Evolutionary conservation across 2,113 vertebrate genomes (phyloP), one percentile per base, ranked within the genome.

Genomic region (Stegastes partitus): DNA sequence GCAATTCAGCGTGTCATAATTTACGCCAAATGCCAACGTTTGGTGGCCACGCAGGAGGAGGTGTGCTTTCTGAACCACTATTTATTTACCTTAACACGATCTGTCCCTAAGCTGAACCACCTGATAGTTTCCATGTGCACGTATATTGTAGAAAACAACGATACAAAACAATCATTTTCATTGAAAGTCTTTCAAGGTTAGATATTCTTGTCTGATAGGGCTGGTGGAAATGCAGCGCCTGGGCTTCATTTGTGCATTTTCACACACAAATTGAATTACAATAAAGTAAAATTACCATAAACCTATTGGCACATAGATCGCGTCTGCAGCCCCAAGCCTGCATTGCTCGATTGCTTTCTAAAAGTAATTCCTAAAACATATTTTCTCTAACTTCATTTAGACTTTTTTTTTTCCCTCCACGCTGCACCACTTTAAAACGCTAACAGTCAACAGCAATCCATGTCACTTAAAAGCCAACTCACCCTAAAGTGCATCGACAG

Each of bases 361-460:
- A 22, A 25, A 23, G 16, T n/a, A 34, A 21, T 53, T 21, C 51
- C 44, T 10, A 5, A 22, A 44, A 57, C n/a, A 16, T 1, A 37
- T 19, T 62, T 42, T 15, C 15, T 63, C 8, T 34, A 64, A n/a
- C 64, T 16, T 28, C 5, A 42, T 69, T 47, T 3, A 1, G 26
- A 79, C 15, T 18, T 37, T 16, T n/a, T 37, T 59, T 5, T n/a
- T n/a, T n/a, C n/a, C n/a, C n/a, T n/a, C 42, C 54, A 44, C 10
- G 18, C 26, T 37, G 37, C 49, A 68, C 53, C 28, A 22, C 10
- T 45, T 74, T 0, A n/a, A 25, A 58, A 25, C 3, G 3, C 25
- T 11, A 64, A 49, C 51, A 42, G 28, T 65, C 50, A 45, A 42
- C 26, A 64, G 63, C 21, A 62, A 56, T 50, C 23, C 11, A 15